Evolutionary conservation across 2,113 vertebrate species (phyloP).

Genomic region (Cichladusa arquata): DNA sequence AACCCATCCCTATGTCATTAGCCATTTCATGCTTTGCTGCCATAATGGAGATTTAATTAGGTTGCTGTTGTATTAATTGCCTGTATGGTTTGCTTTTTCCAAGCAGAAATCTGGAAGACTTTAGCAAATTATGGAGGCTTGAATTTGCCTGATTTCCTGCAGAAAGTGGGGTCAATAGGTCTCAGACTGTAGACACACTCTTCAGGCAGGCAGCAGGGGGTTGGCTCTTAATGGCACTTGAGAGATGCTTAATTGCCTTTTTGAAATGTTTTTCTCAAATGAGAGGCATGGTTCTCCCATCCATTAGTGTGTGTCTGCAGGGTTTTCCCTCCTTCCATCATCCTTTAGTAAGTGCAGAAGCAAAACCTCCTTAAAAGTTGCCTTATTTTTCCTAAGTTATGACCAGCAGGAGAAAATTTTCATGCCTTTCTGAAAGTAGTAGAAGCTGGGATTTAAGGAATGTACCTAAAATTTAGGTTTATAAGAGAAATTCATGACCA

Average conservation of each 20-base stretch:
- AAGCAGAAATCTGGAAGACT: constrained; percentile 71
- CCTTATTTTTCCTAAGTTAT: neutral
- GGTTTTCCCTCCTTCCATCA: neutral
- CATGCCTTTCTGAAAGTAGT: neutral
- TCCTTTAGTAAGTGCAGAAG: neutral
- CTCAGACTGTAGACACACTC: constrained; percentile 82
- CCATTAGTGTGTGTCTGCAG: constrained; percentile 24
- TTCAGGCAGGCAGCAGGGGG: constrained; percentile 78
- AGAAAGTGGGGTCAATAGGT: constrained; percentile 83
- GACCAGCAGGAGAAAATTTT: neutral
- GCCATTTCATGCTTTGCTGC: constrained; percentile 53
- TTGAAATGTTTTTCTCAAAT: constrained; percentile 68
- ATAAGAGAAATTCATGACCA: neutral
- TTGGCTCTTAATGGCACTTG: constrained; percentile 76
- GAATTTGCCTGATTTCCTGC: constrained; percentile 80
- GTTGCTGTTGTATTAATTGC: constrained; percentile 69
- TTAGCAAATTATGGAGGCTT: constrained; percentile 78
- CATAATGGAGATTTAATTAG: constrained; percentile 67
- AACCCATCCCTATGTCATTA: constrained; percentile 11
- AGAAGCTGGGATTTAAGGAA: neutral
- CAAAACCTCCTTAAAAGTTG: neutral
- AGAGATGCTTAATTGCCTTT: constrained; percentile 76
- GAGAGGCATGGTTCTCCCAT: constrained; percentile 55
- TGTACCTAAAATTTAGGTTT: neutral
- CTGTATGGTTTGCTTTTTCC: constrained; percentile 69